Evolutionary conservation across 2,888 invertebrate species (phyloP), one percentile per base, ranked within the genome.

Genomic region (Nomada goodeniana): DNA sequence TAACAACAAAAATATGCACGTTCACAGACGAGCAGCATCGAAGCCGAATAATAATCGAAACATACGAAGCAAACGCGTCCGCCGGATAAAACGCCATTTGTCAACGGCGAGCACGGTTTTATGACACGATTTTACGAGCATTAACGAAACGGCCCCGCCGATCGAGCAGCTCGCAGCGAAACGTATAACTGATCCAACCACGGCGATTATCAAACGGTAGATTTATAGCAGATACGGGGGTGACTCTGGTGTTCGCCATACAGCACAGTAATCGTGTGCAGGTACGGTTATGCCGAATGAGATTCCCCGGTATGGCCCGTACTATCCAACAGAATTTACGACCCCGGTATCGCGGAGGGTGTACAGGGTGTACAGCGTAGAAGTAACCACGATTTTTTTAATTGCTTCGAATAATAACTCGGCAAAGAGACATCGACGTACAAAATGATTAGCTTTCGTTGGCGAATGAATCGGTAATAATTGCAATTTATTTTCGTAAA

Each of bases 221-320:
- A 78, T 78, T 78, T 78, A 78, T 74, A 42, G 68, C 20, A 20
- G 60, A 67, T 67, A 65, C 18, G 57, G 42, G 53, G 52, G 57
- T 59, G 52, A 72, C 44, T 76, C 57, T 47, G 42, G 23, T 29
- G 65, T 60, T 72, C 50, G 42, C 69, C 47, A 47, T 68, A 69
- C 44, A 52, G 57, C 47, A 29, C 53, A 53, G 79, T 70, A 69
- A 79, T 79, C 79, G 76, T 61, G 53, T 76, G 70, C 61, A 69
- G 53, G 44, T 79, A 79, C 79, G 69, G 79, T 76, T 79, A 79
- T 79, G 78, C 69, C 64, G 79, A 79, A 79, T 79, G 75, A 77
- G 81, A 81, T 73, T 77, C 77, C 52, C 77, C 57, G 53, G 69
- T 81, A 44, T 79, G 67, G 74, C 76, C 76, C 59, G 65, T 23